These are phyloP conservation scores for Zoroaster sp. DNA, from an alignment of 53 echinoderm and acorn worm species.

Conservation along the genomic window DNA sequence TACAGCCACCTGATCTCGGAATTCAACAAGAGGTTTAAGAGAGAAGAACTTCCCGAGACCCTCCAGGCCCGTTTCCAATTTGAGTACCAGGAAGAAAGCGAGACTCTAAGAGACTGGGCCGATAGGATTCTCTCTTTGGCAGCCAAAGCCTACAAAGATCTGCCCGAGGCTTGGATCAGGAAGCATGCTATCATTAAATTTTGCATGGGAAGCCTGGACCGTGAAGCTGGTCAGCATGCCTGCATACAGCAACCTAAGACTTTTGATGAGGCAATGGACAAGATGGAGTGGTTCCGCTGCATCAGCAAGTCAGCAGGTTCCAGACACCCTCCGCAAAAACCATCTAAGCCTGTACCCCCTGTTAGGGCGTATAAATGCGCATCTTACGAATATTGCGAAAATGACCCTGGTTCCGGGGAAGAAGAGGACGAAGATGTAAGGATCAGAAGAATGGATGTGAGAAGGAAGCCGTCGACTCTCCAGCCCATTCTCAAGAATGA, in stretches of 20 bases:
- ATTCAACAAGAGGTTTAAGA: conserved; percentile 17
- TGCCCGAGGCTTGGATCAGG: conserved; percentile 4
- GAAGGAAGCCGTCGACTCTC: no score
- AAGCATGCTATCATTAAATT: conserved; percentile 12
- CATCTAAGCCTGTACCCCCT: no score
- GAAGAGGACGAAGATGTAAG: no score
- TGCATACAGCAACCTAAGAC: background rate
- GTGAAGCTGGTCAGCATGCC: background rate
- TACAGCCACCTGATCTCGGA: background rate
- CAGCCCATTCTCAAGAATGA: no score
- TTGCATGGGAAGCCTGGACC: background rate
- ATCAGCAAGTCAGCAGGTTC: background rate
- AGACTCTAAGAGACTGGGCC: conserved; percentile 5
- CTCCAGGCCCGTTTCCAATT: conserved; percentile 3
- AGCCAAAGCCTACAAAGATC: conserved; percentile 1
- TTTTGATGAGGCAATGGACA: background rate
- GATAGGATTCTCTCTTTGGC: conserved; percentile 4
- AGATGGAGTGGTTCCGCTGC: background rate
- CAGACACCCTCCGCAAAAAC: no score
- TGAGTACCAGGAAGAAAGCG: background rate
- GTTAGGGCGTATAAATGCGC: no score
- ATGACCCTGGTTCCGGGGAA: no score
- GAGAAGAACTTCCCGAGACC: conserved; percentile 17
- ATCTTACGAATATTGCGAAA: no score
- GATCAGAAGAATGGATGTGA: no score